phyloP scores from a whole-genome alignment of 2,797 vertebrate genomes.

The Melanotaenia trifasciata region DNA sequence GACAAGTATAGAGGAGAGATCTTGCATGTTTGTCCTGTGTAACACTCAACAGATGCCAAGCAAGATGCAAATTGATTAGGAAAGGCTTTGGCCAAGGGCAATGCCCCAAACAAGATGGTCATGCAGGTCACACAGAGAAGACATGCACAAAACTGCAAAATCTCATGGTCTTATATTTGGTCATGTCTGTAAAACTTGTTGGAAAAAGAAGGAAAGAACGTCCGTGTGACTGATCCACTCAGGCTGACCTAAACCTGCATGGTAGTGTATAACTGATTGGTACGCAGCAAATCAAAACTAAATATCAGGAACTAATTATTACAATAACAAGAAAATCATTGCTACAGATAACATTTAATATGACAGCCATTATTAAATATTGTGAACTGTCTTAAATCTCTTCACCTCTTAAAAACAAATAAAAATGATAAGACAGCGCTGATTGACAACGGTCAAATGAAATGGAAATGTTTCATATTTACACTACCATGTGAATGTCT shows the following conservation, averaged over 20 bases:
- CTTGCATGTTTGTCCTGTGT: neutral
- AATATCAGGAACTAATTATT: neutral
- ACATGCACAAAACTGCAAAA: conserved; percentile 21
- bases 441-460: neutral
- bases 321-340: neutral
- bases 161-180: conserved; percentile 15
- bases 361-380: too few species aligned
- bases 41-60: conserved; percentile 71
- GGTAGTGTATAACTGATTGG: neutral
- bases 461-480: neutral
- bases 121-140: conserved; percentile 38
- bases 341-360: too few species aligned
- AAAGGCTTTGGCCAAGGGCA: conserved; percentile 38
- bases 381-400: too few species aligned
- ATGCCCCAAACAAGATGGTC: conserved; percentile 38
- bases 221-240: too few species aligned
- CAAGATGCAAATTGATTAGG: conserved; percentile 59
- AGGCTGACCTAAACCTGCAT: neutral
- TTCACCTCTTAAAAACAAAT: neutral
- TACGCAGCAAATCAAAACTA: neutral
- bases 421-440: neutral
- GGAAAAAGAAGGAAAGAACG: too few species aligned
- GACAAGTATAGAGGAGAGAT: conserved; percentile 15
- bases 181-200: conserved; percentile 8
- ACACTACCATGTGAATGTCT: neutral